Base-by-base conservation (phyloP, 2,113 vertebrate species). In the Barnardius zonarius region DNA sequence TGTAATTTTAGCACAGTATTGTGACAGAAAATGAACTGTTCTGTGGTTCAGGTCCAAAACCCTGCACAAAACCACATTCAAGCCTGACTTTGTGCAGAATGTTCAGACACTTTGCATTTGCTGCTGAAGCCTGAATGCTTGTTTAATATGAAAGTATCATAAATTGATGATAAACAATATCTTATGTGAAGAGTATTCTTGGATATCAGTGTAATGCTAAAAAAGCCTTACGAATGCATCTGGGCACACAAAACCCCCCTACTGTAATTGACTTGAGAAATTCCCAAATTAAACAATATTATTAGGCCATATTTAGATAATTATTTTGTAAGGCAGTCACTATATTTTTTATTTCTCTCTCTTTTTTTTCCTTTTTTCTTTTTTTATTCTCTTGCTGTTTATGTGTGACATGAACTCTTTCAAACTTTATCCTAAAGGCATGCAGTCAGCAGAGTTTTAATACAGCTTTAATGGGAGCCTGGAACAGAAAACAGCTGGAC, bases 281-380 rank as follows among this genome's bases (percentile, higher is more conserved):
- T 35, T 44, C 62, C 52, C 22, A 31, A 41, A 41, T 10, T 54
- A 72, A 31, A 68, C 18, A 54, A 68, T 18, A 39, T 39, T 39
- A 39, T 39, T 11, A 35, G 35, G 41, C 28, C 39, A 33, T 37
- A 61, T 46, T 13, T 41, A 54, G 3, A 54, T 48, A 43, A 7
- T 28, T 46, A 19, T 59, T 83, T 61, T 68, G 39, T 30, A 49
- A 46, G 70, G 54, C 22, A 17, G 3, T 23, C 11, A 48, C 43
- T 52, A 7, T 14, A 13, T 9, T 81, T 27, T 69, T 44, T 23
- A 28, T 48, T 61, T 70, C 3, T 51, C 4, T 49, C 12, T 63
- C 2, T 51, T 2, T 75, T 2, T 48, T 19, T 7, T 54, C 25
- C 3, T 4, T 22, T 10, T 61, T 33, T 6, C 6, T 7, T 3